Evolutionary conservation across 2,888 invertebrate species (phyloP).

Genomic region (Drosophila multiciliata): DNA sequence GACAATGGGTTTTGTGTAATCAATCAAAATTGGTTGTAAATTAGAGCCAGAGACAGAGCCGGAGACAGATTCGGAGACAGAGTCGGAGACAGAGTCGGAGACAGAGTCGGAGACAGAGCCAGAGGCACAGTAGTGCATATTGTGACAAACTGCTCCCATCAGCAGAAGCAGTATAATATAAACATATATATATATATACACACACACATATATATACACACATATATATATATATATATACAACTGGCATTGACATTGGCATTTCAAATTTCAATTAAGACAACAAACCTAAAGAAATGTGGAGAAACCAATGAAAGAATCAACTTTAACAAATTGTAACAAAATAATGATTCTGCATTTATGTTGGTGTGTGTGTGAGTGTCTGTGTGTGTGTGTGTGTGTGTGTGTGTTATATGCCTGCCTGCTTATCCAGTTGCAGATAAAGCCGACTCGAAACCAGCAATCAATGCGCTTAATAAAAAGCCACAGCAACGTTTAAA

Average conservation of each 20-base stretch:
- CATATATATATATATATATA: neutral
- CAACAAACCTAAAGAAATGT: neutral
- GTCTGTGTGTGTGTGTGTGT: neutral
- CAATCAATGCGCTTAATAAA: slow-evolving; percentile 55
- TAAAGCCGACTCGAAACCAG: slow-evolving; percentile 39
- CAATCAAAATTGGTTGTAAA: slow-evolving; percentile 84
- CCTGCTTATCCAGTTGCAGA: slow-evolving; percentile 48
- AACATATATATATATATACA: neutral
- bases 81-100: too few species aligned
- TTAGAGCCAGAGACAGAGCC: slow-evolving; percentile 46
- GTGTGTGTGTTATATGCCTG: slow-evolving; percentile 8
- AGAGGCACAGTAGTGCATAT: slow-evolving; percentile 22
- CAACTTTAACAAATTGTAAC: slow-evolving; percentile 2
- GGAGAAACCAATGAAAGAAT: neutral
- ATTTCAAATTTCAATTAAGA: slow-evolving; percentile 5
- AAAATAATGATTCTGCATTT: neutral
- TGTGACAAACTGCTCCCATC: neutral
- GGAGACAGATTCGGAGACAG: too few species aligned
- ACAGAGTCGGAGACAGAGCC: too few species aligned
- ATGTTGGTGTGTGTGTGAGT: too few species aligned
- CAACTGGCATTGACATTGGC: slow-evolving; percentile 1
- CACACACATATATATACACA: neutral
- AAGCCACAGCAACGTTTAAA: slow-evolving; percentile 17
- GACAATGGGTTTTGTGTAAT: slow-evolving; percentile 59
- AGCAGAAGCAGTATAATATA: neutral